phyloP scores from a whole-genome alignment of 2,113 vertebrate species.

The Pollimyrus isidori region DNA sequence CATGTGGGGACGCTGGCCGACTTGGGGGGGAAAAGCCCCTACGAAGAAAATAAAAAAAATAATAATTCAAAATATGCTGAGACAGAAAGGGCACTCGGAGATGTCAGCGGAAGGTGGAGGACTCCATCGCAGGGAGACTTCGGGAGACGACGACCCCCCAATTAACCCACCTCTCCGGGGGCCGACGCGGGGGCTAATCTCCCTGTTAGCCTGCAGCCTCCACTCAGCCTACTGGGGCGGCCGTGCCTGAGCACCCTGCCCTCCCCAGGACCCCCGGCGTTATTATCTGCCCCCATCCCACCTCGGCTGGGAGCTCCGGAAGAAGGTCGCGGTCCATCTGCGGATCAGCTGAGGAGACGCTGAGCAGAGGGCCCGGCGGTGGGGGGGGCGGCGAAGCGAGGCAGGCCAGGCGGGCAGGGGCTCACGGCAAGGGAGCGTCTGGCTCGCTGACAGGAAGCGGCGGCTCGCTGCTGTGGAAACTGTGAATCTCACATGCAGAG shows the following conservation, averaged over 20 bases:
- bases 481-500: slow-evolving; percentile 18
- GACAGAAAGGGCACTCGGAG: background rate
- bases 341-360: background rate
- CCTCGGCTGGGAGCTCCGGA: background rate
- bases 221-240: slow-evolving; percentile 30
- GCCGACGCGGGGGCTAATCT: slow-evolving; percentile 33
- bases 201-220: slow-evolving; percentile 32
- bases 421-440: slow-evolving; percentile 28
- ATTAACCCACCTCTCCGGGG: slow-evolving; percentile 36
- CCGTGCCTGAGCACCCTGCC: background rate
- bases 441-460: slow-evolving; percentile 18
- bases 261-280: background rate
- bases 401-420: background rate
- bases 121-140: slow-evolving; percentile 8
- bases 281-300: background rate
- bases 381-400: background rate
- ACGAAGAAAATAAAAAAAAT: slow-evolving; percentile 35
- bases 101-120: background rate
- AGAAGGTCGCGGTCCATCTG: background rate
- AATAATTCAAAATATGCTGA: slow-evolving; percentile 34
- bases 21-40: background rate
- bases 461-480: slow-evolving; percentile 10
- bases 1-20: slow-evolving; percentile 6
- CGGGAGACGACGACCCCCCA: slow-evolving; percentile 35
- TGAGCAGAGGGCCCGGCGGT: background rate